Conservation (phyloP, 2,888 invertebrate species). For the Margaritifera margaritifera region DNA sequence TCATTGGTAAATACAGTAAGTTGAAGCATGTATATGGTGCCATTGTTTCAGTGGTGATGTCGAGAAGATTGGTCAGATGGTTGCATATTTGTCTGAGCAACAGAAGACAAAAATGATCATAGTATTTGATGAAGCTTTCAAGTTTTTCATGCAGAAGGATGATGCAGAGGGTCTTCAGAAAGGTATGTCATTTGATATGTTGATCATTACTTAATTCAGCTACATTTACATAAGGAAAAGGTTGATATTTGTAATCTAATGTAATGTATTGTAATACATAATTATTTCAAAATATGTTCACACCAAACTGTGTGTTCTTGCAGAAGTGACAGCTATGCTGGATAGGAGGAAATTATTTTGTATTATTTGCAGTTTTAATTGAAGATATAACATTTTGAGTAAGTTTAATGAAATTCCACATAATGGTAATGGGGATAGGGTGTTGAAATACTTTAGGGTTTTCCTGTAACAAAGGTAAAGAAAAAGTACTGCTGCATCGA, state of each 20-base stretch:
- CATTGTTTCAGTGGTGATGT: slow-evolving; percentile 78
- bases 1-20: not conserved
- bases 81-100: slow-evolving; percentile 81
- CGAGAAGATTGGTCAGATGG: slow-evolving; percentile 81
- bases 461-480: no score
- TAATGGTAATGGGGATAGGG: no score
- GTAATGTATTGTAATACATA: no score
- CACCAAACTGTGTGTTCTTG: slow-evolving; percentile 77
- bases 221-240: no score
- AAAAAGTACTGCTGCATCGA: no score
- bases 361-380: no score
- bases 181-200: slow-evolving; percentile 13
- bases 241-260: no score
- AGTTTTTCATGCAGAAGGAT: slow-evolving; percentile 72
- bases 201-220: not conserved
- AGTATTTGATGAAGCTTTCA: slow-evolving; percentile 84
- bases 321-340: slow-evolving; percentile 83
- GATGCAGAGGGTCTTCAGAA: slow-evolving; percentile 86
- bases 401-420: no score
- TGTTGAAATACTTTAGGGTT: no score
- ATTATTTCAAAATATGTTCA: not conserved
- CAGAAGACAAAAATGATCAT: slow-evolving; percentile 80
- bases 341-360: slow-evolving; percentile 81
- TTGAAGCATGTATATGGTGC: not conserved
- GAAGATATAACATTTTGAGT: no score